These are phyloP conservation scores for Rhopalosiphum padi DNA, from an alignment of 1,140 invertebrate species.

Conservation along the genomic window DNA sequence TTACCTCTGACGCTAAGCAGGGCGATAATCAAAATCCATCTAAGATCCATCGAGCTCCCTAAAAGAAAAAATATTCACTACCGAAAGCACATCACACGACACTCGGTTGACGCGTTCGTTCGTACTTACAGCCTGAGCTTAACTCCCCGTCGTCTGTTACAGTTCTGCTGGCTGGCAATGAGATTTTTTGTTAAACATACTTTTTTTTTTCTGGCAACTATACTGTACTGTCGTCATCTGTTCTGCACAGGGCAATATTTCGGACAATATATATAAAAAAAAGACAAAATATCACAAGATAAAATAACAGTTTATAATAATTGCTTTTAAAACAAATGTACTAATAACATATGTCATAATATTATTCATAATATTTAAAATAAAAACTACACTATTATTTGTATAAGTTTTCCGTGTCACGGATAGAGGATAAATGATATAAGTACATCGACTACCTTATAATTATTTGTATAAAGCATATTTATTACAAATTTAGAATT, in stretches of 20 bases:
- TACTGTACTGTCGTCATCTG: constrained; percentile 40
- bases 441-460: neutral
- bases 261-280: neutral
- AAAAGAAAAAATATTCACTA: constrained; percentile 52
- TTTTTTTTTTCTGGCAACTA: constrained; percentile 55
- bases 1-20: constrained; percentile 52
- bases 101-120: constrained; percentile 55
- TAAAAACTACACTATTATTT: neutral
- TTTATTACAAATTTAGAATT: neutral
- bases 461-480: neutral
- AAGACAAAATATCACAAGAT: neutral
- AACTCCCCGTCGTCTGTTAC: constrained; percentile 35
- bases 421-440: neutral
- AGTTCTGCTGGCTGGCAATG: constrained; percentile 46
- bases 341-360: neutral
- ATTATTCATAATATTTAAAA: too few relatives aligned
- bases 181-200: constrained; percentile 52
- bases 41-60: constrained; percentile 57
- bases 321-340: neutral
- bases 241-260: constrained; percentile 20
- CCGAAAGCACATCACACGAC: constrained; percentile 57
- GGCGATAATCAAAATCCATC: constrained; percentile 53
- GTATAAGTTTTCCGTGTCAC: neutral
- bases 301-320: neutral
- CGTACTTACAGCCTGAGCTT: constrained; percentile 40